Base-by-base conservation (phyloP, 2,797 vertebrate species). In the Myotis vivesi region DNA sequence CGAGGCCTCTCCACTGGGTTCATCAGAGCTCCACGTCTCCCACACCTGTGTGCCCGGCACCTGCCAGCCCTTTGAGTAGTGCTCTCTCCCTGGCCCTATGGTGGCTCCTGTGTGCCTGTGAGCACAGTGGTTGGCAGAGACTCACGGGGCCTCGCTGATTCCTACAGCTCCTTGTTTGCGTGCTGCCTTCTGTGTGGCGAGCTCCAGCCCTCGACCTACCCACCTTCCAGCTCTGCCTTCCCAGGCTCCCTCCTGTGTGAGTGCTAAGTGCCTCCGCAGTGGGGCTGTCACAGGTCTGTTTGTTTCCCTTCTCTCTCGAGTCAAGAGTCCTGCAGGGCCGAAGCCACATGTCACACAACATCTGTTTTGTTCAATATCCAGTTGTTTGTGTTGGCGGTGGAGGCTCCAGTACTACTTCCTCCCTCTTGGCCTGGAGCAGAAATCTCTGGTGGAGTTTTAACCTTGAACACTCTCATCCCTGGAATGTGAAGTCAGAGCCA, bases 61-160 rank as follows among this genome's bases (percentile, higher is more conserved):
- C 38, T 44, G n/a, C 64, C n/a, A 8, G 19, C 22, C 36, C 75
- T 41, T 16, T 55, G 1, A 33, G 44, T 12, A 12, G 20, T 17
- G 72, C 73, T 3, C 33, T 68, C 36, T 19, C 28, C 62, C 44
- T 1, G 5, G 57, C 62, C 62, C 68, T 55, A 5, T 3, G 38
- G 87, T 19, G 64, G 22, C 38, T n/a, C 28, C 20, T 28, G 13
- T 2, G 12, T 20, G 55, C 66, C 55, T 33, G 28, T 0, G 11
- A 62, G 53, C 36, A 3, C 84, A 0, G 16, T 19, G 8, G 44
- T 28, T 6, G 36, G 33, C 46, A 59, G 51, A n/a, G 41, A 19
- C 53, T 12, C 13, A 0, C 9, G 1, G 68, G 57, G 44, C 1
- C 44, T 13, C 19, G 0, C 16, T 3, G 28, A 2, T 13, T n/a